Percentiles rank a stretch among this genome's conserved stretches.
These are phyloP conservation scores for Drosophila carrolli DNA, from an alignment of 1,140 invertebrate species.

Conservation along the genomic window DNA sequence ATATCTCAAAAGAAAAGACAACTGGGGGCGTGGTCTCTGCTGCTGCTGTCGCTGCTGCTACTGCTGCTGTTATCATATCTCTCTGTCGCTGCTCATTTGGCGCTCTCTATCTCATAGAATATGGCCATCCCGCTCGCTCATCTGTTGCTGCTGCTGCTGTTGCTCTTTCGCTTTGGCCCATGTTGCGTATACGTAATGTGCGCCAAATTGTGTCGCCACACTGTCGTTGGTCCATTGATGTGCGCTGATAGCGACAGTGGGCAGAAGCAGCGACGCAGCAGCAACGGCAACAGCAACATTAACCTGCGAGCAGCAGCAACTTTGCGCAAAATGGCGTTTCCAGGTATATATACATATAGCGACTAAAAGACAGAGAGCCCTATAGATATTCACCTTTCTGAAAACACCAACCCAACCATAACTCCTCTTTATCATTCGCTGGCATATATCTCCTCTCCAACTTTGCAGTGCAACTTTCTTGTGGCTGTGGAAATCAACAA, in stretches of 20 bases:
- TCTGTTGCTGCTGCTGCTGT: constrained; percentile 43
- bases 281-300: constrained; percentile 17
- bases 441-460: constrained; percentile 41
- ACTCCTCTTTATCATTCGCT: constrained; percentile 47
- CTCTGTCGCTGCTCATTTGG: constrained; percentile 67
- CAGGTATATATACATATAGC: constrained; percentile 16
- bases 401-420: not conserved
- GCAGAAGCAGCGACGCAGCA: constrained; percentile 31
- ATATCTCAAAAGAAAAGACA: constrained; percentile 1
- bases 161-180: constrained; percentile 66
- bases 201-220: constrained; percentile 80
- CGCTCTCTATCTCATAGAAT: constrained; percentile 66
- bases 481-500: constrained; percentile 64
- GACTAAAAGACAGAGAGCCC: constrained; percentile 3
- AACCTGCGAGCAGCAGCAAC: constrained; percentile 17
- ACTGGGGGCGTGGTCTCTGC: constrained; percentile 57
- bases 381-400: constrained; percentile 5
- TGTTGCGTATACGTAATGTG: constrained; percentile 68
- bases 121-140: constrained; percentile 63
- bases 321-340: constrained; percentile 69
- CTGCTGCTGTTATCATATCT: constrained; percentile 41
- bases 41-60: constrained; percentile 21
- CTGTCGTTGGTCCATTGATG: constrained; percentile 77
- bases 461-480: constrained; percentile 61
- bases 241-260: constrained; percentile 74